A percentile compares a stretch with the other conserved stretches of the same genome.
Evolutionary conservation across 2,113 vertebrate species (phyloP).

Genomic region (Piliocolobus tephrosceles): DNA sequence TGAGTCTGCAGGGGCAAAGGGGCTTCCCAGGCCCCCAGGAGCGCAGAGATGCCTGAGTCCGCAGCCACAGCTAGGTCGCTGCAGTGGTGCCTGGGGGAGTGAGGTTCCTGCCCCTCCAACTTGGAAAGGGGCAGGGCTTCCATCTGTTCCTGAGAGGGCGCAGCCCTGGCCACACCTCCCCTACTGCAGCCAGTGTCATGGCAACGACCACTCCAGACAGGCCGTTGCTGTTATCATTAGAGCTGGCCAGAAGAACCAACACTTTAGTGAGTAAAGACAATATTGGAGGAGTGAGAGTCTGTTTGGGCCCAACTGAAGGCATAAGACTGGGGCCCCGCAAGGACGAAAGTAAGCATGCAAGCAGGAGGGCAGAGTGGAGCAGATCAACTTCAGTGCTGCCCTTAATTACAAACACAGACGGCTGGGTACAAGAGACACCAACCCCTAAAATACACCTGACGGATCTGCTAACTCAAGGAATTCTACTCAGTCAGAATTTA

Average conservation of each 20-base stretch:
- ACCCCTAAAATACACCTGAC: not conserved
- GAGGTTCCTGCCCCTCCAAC: too few relatives aligned
- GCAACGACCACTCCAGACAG: too few relatives aligned
- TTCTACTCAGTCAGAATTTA: not conserved
- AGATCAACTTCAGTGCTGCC: not conserved
- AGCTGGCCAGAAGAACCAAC: not conserved
- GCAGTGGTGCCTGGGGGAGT: too few relatives aligned
- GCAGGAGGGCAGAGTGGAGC: not conserved
- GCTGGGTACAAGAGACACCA: not conserved
- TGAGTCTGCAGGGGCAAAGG: too few relatives aligned
- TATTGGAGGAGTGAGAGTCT: not conserved
- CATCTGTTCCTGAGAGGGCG: too few relatives aligned
- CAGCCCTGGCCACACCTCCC: too few relatives aligned
- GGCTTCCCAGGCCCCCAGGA: too few relatives aligned
- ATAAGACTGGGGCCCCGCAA: not conserved
- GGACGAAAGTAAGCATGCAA: not conserved
- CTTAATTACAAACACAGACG: not conserved
- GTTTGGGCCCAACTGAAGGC: too few relatives aligned
- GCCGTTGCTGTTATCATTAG: not conserved
- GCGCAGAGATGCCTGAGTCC: too few relatives aligned
- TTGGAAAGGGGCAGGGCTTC: too few relatives aligned
- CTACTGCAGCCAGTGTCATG: too few relatives aligned
- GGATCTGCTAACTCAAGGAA: not conserved
- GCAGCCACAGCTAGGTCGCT: too few relatives aligned
- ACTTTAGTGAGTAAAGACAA: not conserved